Percentiles rank a stretch among this genome's conserved stretches.
phyloP scores from a whole-genome alignment of 2,888 invertebrate species.

The Lathronympha strigana region DNA sequence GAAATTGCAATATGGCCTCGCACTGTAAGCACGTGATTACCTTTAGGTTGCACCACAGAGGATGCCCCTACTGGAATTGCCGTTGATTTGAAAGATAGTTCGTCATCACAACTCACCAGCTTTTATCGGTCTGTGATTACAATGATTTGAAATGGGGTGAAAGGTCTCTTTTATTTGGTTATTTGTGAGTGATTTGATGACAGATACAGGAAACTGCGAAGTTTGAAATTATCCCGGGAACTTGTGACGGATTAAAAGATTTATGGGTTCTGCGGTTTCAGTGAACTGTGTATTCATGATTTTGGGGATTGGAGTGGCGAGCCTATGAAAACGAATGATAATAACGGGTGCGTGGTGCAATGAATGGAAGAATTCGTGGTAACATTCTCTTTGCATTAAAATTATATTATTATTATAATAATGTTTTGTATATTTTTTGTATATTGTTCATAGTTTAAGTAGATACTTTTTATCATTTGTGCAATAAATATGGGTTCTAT shows the following conservation, averaged over 20 bases:
- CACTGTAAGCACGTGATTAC: constrained; percentile 65
- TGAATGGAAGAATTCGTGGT: background rate
- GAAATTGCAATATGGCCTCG: constrained; percentile 67
- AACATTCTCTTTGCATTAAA: background rate
- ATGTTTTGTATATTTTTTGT: no score
- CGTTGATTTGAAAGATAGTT: constrained; percentile 42
- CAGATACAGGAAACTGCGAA: constrained; percentile 39
- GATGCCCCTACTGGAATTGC: constrained; percentile 41
- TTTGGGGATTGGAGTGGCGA: constrained; percentile 19
- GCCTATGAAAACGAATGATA: background rate
- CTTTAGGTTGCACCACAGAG: constrained; percentile 45
- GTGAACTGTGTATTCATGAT: constrained; percentile 16
- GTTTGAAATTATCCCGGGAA: constrained; percentile 35
- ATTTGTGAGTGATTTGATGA: constrained; percentile 29
- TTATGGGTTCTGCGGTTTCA: constrained; percentile 12
- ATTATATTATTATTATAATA: no score
- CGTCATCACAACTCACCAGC: constrained; percentile 32
- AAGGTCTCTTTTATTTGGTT: background rate
- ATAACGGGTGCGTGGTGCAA: background rate
- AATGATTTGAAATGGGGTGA: background rate
- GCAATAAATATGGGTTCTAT: no score
- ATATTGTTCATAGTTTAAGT: no score
- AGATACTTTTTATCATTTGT: no score
- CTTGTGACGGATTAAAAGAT: constrained; percentile 35
- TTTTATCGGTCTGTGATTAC: background rate